Evolutionary conservation across 2,888 invertebrate species (phyloP), one percentile per base, ranked within the genome.

Genomic region (Apodemia zela): DNA sequence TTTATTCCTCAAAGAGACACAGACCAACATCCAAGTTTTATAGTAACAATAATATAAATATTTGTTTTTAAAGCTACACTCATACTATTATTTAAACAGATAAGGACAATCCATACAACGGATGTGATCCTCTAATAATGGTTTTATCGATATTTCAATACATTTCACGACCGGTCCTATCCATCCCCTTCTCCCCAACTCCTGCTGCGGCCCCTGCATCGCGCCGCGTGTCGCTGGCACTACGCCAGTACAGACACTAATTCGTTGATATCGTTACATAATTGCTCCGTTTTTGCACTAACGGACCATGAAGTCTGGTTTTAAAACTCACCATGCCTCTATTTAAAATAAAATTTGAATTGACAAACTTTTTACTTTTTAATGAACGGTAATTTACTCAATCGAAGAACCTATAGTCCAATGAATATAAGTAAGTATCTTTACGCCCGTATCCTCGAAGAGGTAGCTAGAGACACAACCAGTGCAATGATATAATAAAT

Each of bases 211-310:
- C 38, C 61, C 61, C 45, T 33, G 57, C 61, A 47, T 25, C 49
- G 59, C 65, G 59, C 75, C 71, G 77, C 74, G 73, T 81, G 82
- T 80, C 76, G 72, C 80, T 89, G 89, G 90, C 89, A 65, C 49
- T 59, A 51, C 67, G 86, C 90, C 90, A 89, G 75, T 75, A 76
- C 76, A 77, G 81, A 78, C 83, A 82, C 88, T 87, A 88, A 88
- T 87, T 84, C 82, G 79, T 83, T 77, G 80, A 82, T 80, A 80
- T 82, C 75, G 82, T 87, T 88, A 87, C 84, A 85, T 88, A 87
- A 89, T 89, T 85, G 83, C 84, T 79, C 75, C 81, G 83, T 85
- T 87, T 87, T 86, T 85, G 75, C 77, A 71, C 72, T 72, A 76
- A 75, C 76, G 71, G 68, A 65, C 71, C 66, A 57, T 63, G 65